Conservation (phyloP, 2,888 invertebrate genomes). For the Drosophila austrosaltans region DNA sequence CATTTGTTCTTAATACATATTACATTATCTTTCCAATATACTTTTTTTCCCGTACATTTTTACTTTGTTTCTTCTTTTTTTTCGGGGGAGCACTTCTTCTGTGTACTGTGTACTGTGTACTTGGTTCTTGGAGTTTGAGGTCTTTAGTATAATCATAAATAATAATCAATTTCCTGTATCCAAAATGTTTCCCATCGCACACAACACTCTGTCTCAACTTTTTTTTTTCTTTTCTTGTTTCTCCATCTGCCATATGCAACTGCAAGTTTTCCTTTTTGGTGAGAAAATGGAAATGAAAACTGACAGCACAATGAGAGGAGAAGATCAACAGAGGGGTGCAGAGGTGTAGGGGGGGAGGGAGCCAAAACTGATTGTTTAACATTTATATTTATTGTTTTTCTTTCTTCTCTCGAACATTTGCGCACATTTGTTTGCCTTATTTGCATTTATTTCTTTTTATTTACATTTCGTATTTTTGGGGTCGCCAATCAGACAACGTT, state of each 20-base stretch:
- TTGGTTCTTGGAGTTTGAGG: slow-evolving; percentile 1
- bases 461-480: not conserved
- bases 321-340: not conserved
- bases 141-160: slow-evolving; percentile 70
- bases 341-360: slow-evolving; percentile 12
- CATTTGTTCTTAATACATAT: slow-evolving; percentile 19
- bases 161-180: slow-evolving; percentile 77
- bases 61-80: slow-evolving; percentile 24
- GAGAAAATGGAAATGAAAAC: slow-evolving; percentile 67
- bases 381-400: slow-evolving; percentile 54
- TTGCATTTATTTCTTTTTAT: slow-evolving; percentile 45
- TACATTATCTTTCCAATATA: slow-evolving; percentile 45
- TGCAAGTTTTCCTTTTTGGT: slow-evolving; percentile 60
- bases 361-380: slow-evolving; percentile 48
- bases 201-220: slow-evolving; percentile 21
- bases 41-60: slow-evolving; percentile 15
- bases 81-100: slow-evolving; percentile 35
- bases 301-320: slow-evolving; percentile 58
- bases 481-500: slow-evolving; percentile 61
- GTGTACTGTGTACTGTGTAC: not conserved
- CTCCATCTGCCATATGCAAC: slow-evolving; percentile 53
- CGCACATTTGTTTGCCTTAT: slow-evolving; percentile 67
- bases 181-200: slow-evolving; percentile 75
- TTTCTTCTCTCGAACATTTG: slow-evolving; percentile 54
- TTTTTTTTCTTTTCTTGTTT: slow-evolving; percentile 46